These are phyloP conservation scores for Cyclina sinensis DNA, from an alignment of 1,140 invertebrate species.

Conservation along the genomic window DNA sequence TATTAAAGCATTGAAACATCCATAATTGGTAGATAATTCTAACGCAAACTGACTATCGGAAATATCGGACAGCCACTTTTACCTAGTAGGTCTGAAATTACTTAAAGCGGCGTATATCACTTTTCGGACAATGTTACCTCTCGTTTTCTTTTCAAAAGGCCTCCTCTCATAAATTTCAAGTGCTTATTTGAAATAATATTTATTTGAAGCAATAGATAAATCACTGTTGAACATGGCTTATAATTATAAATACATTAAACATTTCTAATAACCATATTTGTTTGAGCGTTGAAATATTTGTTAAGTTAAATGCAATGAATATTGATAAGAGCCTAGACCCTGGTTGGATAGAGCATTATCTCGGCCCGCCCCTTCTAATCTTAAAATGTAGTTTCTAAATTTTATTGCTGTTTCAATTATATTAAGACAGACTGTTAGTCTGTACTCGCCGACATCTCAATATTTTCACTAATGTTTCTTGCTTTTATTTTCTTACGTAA, in stretches of 20 bases:
- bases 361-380: neutral
- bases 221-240: neutral
- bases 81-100: neutral
- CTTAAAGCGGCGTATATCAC: neutral
- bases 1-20: too few relatives aligned
- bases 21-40: too few relatives aligned
- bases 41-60: too few relatives aligned
- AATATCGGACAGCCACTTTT: neutral
- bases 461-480: neutral
- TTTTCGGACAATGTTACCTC: neutral
- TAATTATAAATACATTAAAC: slow-evolving; percentile 44
- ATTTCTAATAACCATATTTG: slow-evolving; percentile 43
- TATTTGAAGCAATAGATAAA: slow-evolving; percentile 21
- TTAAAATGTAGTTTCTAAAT: slow-evolving; percentile 30
- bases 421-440: slow-evolving; percentile 19
- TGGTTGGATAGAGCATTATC: neutral
- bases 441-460: neutral
- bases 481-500: neutral
- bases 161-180: slow-evolving; percentile 3
- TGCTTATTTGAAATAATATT: slow-evolving; percentile 47
- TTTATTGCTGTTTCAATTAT: slow-evolving; percentile 45
- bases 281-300: slow-evolving; percentile 10
- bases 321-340: slow-evolving; percentile 11
- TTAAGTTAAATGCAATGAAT: slow-evolving; percentile 23
- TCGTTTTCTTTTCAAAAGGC: slow-evolving; percentile 1